Percentiles rank a stretch among this genome's conserved stretches.
These are phyloP conservation scores for Camponotus fellah DNA, from an alignment of 2,888 invertebrate genomes.

Conservation along the genomic window DNA sequence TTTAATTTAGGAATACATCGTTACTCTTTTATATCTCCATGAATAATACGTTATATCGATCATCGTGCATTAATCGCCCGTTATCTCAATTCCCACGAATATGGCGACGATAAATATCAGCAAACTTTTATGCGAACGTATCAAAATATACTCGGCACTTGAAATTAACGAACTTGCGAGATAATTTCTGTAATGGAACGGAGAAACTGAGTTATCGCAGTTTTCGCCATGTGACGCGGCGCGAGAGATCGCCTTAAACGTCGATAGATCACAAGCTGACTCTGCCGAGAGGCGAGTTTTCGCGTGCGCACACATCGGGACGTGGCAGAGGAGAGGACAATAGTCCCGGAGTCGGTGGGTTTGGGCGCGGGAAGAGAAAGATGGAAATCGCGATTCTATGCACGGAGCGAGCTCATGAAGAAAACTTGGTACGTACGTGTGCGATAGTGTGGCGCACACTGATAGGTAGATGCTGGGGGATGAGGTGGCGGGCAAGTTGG, in stretches of 20 bases:
- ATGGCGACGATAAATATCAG: background rate
- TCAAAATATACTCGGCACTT: background rate
- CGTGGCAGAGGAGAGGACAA: slow-evolving; percentile 38
- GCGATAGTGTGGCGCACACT: slow-evolving; percentile 34
- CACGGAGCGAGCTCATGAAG: slow-evolving; percentile 24
- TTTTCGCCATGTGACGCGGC: slow-evolving; percentile 56
- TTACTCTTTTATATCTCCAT: background rate
- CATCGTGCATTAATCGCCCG: slow-evolving; percentile 4
- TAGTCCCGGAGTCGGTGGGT: slow-evolving; percentile 5
- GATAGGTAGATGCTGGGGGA: slow-evolving; percentile 43
- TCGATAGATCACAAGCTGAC: slow-evolving; percentile 70
- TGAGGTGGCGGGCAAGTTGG: slow-evolving; percentile 70
- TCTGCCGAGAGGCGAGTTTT: slow-evolving; percentile 66
- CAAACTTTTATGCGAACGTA: slow-evolving; percentile 24
- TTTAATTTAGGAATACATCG: slow-evolving; percentile 1
- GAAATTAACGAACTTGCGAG: slow-evolving; percentile 38
- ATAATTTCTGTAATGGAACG: slow-evolving; percentile 66
- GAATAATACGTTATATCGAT: background rate
- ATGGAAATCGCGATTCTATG: slow-evolving; percentile 57
- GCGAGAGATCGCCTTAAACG: slow-evolving; percentile 44
- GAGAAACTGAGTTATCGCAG: slow-evolving; percentile 66
- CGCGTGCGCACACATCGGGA: slow-evolving; percentile 51
- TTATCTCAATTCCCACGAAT: background rate
- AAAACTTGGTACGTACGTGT: slow-evolving; percentile 63
- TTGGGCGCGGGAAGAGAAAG: background rate